A percentile compares a stretch with the other conserved stretches of the same genome.
Conservation (phyloP, 2,797 vertebrate species). For the Pelodytes ibericus region DNA sequence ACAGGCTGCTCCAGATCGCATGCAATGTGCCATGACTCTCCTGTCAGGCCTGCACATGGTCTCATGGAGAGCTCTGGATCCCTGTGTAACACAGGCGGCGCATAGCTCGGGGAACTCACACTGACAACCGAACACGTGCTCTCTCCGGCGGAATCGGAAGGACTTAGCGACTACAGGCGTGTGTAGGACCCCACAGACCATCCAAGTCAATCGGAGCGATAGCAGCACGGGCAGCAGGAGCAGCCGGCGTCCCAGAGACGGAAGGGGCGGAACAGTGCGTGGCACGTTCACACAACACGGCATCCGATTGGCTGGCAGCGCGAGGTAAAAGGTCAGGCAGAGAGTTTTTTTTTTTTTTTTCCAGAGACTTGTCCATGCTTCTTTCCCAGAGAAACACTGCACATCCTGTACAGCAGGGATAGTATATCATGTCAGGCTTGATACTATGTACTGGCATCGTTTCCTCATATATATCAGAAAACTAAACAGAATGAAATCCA, state of each 20-base stretch:
- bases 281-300: not conserved
- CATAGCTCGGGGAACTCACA: slow-evolving; percentile 13
- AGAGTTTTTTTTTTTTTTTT: not conserved
- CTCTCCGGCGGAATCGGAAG: slow-evolving; percentile 13
- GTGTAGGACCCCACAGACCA: slow-evolving; percentile 1
- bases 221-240: slow-evolving; percentile 19
- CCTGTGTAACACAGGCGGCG: not conserved
- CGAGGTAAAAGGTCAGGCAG: slow-evolving; percentile 56
- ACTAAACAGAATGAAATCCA: too few relatives aligned
- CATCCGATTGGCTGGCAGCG: slow-evolving; percentile 50
- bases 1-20: not conserved
- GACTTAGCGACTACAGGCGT: not conserved
- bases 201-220: slow-evolving; percentile 29
- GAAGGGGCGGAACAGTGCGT: slow-evolving; percentile 27
- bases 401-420: too few relatives aligned
- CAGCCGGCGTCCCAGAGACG: slow-evolving; percentile 65
- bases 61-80: not conserved
- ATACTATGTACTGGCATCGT: too few relatives aligned
- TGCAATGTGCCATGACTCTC: not conserved
- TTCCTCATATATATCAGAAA: too few relatives aligned
- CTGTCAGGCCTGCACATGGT: slow-evolving; percentile 24
- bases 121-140: not conserved
- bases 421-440: too few relatives aligned
- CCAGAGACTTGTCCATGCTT: not conserved
- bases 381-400: too few relatives aligned